Conservation (phyloP, 2,797 vertebrate species). For the Gymnoscopelus microlampas region DNA sequence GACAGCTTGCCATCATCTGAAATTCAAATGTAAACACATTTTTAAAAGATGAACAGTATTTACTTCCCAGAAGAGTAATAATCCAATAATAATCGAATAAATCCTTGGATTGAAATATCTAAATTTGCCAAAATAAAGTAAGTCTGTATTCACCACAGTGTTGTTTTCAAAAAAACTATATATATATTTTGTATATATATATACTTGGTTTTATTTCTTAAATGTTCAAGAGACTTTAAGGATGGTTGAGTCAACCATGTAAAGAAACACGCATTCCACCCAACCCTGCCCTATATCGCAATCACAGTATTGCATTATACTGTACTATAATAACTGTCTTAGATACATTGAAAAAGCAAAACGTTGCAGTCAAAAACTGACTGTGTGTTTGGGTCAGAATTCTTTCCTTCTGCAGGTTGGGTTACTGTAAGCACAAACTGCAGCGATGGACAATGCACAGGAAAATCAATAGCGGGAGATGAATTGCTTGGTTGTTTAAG, state of each 20-base stretch:
- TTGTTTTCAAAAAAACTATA: too few relatives aligned
- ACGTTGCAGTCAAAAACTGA: neutral
- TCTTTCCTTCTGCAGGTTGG: slow-evolving; percentile 1
- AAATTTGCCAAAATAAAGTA: too few relatives aligned
- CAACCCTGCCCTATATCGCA: neutral
- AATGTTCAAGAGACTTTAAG: too few relatives aligned
- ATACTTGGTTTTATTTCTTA: too few relatives aligned
- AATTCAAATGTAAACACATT: slow-evolving; percentile 25
- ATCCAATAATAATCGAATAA: too few relatives aligned
- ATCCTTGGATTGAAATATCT: too few relatives aligned
- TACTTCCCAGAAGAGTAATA: too few relatives aligned
- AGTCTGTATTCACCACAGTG: too few relatives aligned
- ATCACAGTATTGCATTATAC: neutral
- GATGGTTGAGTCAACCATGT: too few relatives aligned
- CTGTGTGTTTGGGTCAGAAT: slow-evolving; percentile 7
- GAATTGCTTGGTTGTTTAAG: slow-evolving; percentile 43
- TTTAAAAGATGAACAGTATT: neutral
- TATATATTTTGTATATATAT: too few relatives aligned
- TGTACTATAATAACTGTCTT: neutral
- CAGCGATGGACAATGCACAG: slow-evolving; percentile 43
- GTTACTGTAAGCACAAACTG: slow-evolving; percentile 52
- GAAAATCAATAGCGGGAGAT: slow-evolving; percentile 58
- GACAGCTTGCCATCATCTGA: slow-evolving; percentile 96
- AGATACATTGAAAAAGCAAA: slow-evolving; percentile 4
- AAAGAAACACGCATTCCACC: neutral